Evolutionary conservation across 2,113 vertebrate genomes (phyloP), one percentile per base, ranked within the genome.

Genomic region (Rhinogobius similis): DNA sequence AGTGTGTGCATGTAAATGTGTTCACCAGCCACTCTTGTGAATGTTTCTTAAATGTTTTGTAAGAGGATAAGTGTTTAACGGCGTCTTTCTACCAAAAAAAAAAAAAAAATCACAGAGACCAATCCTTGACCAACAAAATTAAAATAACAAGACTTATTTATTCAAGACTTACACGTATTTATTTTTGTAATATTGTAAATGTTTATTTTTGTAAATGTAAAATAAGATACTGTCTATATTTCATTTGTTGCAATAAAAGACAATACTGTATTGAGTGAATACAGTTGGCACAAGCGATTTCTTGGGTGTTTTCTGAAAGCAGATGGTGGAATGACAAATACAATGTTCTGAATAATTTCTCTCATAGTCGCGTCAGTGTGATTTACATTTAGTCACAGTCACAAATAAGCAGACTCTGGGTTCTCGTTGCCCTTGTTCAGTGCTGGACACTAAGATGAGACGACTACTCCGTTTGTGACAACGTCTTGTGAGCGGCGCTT

Each of bases 401-500:
- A 61, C 26, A 58, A 29, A 29, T 56, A 58, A 18, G 14, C 53
- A 56, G 53, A 56, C 53, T 5, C 11, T n/a, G 20, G 0, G 20
- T 50, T 27, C 50, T 14, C 53, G 1, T 5, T 1, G 23, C 24
- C 13, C 13, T 56, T 56, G 53, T 56, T 23, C 11, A 16, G 10
- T 6, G 24, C 58, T 44, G 6, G 20, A 50, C 20, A 21, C 46
- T 50, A 41, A 10, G 44, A 48, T 43, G 62, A 53, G 14, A 69
- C 16, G 58, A 63, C 41, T 1, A 70, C 67, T 23, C 67, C 62
- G 2, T 61, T 39, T 13, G 41, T 73, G 38, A 64, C 16, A 10
- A n/a, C 12, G 55, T 41, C 61, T 67, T 58, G 56, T 36, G 74
- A 75, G 10, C 61, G 56, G 9, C 63, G 46, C 41, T 76, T 84